A percentile compares a stretch with the other conserved stretches of the same genome.
Evolutionary conservation across 2,113 vertebrate species (phyloP).

Genomic region (Polyodon spathula): DNA sequence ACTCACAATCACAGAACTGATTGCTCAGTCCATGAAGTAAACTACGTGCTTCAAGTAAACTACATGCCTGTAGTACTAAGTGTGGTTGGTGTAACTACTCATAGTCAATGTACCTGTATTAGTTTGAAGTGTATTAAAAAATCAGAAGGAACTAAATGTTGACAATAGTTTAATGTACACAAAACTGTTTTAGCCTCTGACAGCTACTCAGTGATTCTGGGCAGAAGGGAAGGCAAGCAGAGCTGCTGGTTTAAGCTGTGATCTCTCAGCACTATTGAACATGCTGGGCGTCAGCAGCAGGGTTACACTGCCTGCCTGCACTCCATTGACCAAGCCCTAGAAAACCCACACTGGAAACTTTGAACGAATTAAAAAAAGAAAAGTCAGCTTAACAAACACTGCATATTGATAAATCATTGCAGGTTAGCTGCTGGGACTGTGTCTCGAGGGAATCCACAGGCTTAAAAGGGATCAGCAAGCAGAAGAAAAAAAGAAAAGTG

Average conservation of each 20-base stretch:
- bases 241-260: conserved; percentile 64
- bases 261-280: conserved; percentile 59
- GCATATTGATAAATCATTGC: conserved; percentile 75
- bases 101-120: too few relatives aligned
- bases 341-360: conserved; percentile 8
- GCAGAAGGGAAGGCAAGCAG: conserved; percentile 34
- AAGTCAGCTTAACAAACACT: conserved; percentile 63
- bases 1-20: too few relatives aligned
- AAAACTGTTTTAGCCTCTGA: conserved; percentile 41
- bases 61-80: too few relatives aligned
- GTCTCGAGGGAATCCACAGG: conserved; percentile 55
- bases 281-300: conserved; percentile 41
- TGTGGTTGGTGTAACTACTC: too few relatives aligned
- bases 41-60: too few relatives aligned
- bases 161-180: conserved; percentile 23
- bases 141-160: conserved; percentile 31
- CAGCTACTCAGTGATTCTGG: conserved; percentile 47
- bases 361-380: conserved; percentile 30
- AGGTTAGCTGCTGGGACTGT: conserved; percentile 55
- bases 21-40: too few relatives aligned
- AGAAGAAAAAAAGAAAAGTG: conserved; percentile 4
- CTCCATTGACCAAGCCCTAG: conserved; percentile 23
- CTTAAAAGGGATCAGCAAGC: conserved; percentile 55
- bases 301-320: conserved; percentile 28
- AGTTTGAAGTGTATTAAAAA: not conserved